Evolutionary conservation across 2,797 vertebrate species (phyloP).

Genomic region (Allobates femoralis): DNA sequence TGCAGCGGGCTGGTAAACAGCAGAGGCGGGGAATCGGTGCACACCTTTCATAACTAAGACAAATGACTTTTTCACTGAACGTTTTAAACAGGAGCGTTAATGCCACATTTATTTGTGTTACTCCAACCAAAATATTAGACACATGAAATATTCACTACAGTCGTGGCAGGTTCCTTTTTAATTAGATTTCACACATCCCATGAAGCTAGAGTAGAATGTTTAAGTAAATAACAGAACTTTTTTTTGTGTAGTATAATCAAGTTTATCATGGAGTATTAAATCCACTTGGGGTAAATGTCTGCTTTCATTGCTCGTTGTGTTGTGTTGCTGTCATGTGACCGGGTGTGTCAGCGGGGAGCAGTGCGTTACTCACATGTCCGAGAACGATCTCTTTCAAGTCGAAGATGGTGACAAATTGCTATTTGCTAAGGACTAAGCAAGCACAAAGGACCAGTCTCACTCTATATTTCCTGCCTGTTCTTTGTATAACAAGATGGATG

Average conservation of each 20-base stretch:
- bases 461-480: conserved; percentile 65
- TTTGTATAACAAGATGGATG: conserved; percentile 70
- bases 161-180: conserved; percentile 7
- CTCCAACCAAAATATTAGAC: conserved; percentile 72
- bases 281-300: not conserved
- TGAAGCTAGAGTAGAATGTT: not conserved
- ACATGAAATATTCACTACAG: conserved; percentile 18
- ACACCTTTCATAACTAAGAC: conserved; percentile 77
- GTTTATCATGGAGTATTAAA: not conserved
- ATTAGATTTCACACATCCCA: conserved; percentile 22
- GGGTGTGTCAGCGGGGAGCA: conserved; percentile 68
- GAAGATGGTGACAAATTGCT: conserved; percentile 73
- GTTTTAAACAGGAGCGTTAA: conserved; percentile 76
- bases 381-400: conserved; percentile 72
- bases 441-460: conserved; percentile 69
- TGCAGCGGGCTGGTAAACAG: conserved; percentile 2
- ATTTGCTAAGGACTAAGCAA: conserved; percentile 75
- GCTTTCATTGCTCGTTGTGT: conserved; percentile 70
- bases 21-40: conserved; percentile 68
- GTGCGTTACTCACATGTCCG: conserved; percentile 70
- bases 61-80: conserved; percentile 76
- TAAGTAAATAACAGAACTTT: not conserved
- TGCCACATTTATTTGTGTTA: conserved; percentile 75
- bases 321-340: conserved; percentile 64
- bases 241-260: not conserved